Evolutionary conservation across 2,113 vertebrate species (phyloP).

Genomic region (Colinus virginianus): DNA sequence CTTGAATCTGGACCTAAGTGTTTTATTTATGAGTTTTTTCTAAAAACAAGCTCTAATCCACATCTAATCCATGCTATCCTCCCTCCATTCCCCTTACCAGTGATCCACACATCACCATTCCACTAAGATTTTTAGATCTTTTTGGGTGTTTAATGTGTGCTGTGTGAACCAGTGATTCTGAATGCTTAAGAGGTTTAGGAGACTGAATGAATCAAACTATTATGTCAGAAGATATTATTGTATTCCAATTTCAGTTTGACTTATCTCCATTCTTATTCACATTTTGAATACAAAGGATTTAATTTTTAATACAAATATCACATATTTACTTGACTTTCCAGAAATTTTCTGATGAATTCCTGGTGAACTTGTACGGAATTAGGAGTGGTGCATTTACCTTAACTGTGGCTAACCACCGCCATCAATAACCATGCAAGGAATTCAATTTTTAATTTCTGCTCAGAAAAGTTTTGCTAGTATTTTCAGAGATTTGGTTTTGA

Average conservation of each 20-base stretch:
- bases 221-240: background rate
- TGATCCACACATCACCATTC: background rate
- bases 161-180: background rate
- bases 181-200: background rate
- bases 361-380: background rate
- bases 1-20: slow-evolving; percentile 47
- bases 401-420: background rate
- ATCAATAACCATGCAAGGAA: background rate
- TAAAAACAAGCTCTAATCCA: slow-evolving; percentile 64
- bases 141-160: background rate
- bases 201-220: background rate
- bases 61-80: slow-evolving; percentile 55
- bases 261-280: background rate
- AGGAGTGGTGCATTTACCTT: background rate
- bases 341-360: background rate
- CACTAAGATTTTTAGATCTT: background rate
- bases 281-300: background rate
- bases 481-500: background rate
- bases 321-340: background rate
- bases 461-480: background rate
- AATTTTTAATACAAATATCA: background rate
- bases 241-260: background rate
- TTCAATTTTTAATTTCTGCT: background rate
- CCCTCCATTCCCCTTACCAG: background rate
- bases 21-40: slow-evolving; percentile 71